phyloP scores from a whole-genome alignment of 1,140 invertebrate species.

The Drosophila triauraria region DNA sequence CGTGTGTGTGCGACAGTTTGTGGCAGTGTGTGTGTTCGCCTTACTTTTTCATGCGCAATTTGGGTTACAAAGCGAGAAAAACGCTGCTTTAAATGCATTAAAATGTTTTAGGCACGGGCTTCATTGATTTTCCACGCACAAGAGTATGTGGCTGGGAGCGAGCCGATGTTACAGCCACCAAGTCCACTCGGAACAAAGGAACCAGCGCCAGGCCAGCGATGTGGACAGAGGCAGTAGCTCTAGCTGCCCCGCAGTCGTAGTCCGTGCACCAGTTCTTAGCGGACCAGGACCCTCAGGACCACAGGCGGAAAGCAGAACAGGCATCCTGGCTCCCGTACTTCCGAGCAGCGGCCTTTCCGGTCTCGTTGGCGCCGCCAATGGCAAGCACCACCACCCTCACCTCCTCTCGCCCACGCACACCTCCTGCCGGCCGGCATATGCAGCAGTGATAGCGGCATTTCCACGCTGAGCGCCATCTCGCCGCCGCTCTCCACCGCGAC shows the following conservation, averaged over 20 bases:
- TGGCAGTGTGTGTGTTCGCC: conserved; percentile 43
- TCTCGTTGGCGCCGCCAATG: conserved; percentile 53
- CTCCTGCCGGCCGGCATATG: conserved; percentile 72
- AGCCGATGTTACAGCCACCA: not conserved
- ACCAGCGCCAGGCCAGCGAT: conserved; percentile 19
- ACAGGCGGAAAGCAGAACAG: conserved; percentile 11
- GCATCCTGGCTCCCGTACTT: conserved; percentile 80
- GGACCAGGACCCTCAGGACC: conserved; percentile 14
- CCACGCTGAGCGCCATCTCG: conserved; percentile 75
- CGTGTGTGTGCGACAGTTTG: conserved; percentile 29
- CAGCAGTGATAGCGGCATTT: conserved; percentile 82
- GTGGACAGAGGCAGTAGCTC: conserved; percentile 51
- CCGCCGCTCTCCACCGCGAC: conserved; percentile 72
- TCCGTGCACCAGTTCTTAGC: conserved; percentile 15
- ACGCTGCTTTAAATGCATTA: conserved; percentile 76
- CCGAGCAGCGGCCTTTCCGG: conserved; percentile 76
- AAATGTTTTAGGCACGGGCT: conserved; percentile 61
- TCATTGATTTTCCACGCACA: conserved; percentile 81
- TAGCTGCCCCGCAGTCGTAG: conserved; percentile 26
- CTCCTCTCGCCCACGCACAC: conserved; percentile 79
- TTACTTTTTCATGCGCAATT: conserved; percentile 81
- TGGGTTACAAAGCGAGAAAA: conserved; percentile 78
- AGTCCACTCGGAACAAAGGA: conserved; percentile 44
- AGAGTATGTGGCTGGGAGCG: conserved; percentile 63
- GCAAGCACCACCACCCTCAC: conserved; percentile 59